Percentiles rank a stretch among this genome's conserved stretches.
These are phyloP conservation scores for Chromobotia macracanthus DNA, from an alignment of 2,797 vertebrate species.

Conservation along the genomic window DNA sequence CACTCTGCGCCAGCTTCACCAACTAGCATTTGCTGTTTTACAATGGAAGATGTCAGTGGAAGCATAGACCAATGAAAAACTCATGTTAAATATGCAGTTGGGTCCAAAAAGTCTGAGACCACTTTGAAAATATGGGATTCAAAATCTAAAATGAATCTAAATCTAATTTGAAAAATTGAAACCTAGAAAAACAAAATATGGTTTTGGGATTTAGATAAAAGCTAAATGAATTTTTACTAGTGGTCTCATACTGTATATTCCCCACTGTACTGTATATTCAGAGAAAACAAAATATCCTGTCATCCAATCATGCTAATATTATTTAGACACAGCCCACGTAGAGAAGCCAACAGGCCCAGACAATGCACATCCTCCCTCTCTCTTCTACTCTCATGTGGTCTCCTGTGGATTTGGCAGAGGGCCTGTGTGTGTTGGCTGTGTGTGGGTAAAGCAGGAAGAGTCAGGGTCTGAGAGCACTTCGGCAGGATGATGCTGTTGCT, in stretches of 20 bases:
- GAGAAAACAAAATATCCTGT: conserved; percentile 2
- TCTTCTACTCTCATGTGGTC: not conserved
- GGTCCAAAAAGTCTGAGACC: not conserved
- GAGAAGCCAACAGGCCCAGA: conserved; percentile 6
- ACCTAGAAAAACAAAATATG: not conserved
- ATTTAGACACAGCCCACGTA: not conserved
- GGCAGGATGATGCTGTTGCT: conserved; percentile 33
- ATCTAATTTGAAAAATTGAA: no score
- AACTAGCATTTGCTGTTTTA: conserved; percentile 10
- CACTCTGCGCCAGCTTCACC: conserved; percentile 21
- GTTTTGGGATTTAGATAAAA: not conserved
- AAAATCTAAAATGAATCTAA: not conserved
- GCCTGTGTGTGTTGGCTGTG: conserved; percentile 18
- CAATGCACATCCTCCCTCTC: not conserved
- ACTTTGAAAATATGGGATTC: not conserved
- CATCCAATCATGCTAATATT: not conserved
- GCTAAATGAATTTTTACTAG: not conserved
- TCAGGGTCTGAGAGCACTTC: conserved; percentile 39
- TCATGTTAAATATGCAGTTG: not conserved
- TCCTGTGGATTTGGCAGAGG: conserved; percentile 21
- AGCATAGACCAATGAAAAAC: not conserved
- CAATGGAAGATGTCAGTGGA: conserved; percentile 17
- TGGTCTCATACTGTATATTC: not conserved
- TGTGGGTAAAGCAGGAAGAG: conserved; percentile 46
- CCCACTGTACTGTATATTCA: not conserved